phyloP scores from a whole-genome alignment of 64 coral and sea anemone species.

The Porites australiensis region DNA sequence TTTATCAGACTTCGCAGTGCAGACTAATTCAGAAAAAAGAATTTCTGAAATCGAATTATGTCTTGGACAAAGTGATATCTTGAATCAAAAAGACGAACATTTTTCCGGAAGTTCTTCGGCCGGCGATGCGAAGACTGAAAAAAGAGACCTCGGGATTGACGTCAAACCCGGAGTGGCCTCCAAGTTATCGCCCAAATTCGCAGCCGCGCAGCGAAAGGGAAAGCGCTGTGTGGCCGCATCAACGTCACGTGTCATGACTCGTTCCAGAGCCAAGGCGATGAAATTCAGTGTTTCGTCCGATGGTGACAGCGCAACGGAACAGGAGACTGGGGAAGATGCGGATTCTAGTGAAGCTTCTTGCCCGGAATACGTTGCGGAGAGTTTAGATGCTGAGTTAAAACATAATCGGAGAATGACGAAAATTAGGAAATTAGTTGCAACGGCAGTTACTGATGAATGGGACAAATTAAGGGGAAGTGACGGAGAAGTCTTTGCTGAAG shows the following conservation, averaged over 20 bases:
- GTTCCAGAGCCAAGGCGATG: conserved; percentile 24
- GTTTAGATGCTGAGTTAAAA: not conserved
- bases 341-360: not conserved
- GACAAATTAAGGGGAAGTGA: not conserved
- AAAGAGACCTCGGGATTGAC: not conserved
- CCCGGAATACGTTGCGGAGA: not conserved
- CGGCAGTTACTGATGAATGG: not conserved
- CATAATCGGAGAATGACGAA: not conserved
- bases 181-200: not conserved
- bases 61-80: not conserved
- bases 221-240: not conserved
- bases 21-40: no score
- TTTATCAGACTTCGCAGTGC: not conserved
- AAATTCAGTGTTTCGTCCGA: conserved; percentile 9
- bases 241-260: conserved; percentile 35
- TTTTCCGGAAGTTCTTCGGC: not conserved
- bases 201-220: not conserved
- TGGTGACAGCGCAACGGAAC: not conserved
- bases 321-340: not conserved
- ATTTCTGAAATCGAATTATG: not conserved
- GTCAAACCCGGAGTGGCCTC: not conserved
- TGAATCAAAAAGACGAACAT: not conserved
- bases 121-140: not conserved
- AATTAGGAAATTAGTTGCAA: no score
- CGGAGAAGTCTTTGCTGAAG: not conserved